Evolutionary conservation across 2,888 invertebrate genomes (phyloP), one percentile per base, ranked within the genome.

Genomic region (Crossocerus cetratus): DNA sequence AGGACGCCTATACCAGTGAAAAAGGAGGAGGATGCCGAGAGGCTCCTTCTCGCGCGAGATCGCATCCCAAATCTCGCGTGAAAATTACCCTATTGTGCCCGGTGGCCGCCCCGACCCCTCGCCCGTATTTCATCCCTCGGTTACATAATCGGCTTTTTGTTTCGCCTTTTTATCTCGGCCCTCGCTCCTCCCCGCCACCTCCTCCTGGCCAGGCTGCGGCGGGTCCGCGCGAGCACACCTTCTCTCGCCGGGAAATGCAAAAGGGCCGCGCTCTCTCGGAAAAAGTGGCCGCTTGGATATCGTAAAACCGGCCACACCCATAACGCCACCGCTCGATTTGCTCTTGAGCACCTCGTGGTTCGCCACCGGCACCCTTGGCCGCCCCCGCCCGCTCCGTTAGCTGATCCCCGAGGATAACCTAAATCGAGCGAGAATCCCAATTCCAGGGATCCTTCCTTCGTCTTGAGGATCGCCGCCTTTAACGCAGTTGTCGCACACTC

Each of bases 31-130:
- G 76, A 78, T 69, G 65, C 55, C 57, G 74, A 61, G 69, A 65
- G 69, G 64, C 59, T 81, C 77, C 74, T 76, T 82, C 83, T 85
- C 83, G 79, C 86, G 86, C 84, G 83, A 87, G 86, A 89, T 89
- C 89, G 88, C 87, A 86, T 88, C 86, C 87, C 89, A 90, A 90
- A 90, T 90, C 89, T 90, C 89, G 89, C 90, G 90, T 90, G 90
- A 90, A 90, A 89, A 90, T 90, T 90, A 89, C 89, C 90, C 90
- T 86, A 90, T 90, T 90, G 89, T 89, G 79, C 82, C 78, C 85
- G 74, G 68, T 72, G 73, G n/a, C n/a, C n/a, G n/a, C 76, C 74
- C 78, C 73, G 32, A 74, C 74, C 70, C 75, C 63, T 75, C 78
- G 56, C 57, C 83, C 86, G 86, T 89, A 88, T 88, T 87, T 88